A percentile compares a stretch with the other conserved stretches of the same genome.
Evolutionary conservation across 2,113 vertebrate genomes (phyloP).

Genomic region (Gracilinanus agilis): DNA sequence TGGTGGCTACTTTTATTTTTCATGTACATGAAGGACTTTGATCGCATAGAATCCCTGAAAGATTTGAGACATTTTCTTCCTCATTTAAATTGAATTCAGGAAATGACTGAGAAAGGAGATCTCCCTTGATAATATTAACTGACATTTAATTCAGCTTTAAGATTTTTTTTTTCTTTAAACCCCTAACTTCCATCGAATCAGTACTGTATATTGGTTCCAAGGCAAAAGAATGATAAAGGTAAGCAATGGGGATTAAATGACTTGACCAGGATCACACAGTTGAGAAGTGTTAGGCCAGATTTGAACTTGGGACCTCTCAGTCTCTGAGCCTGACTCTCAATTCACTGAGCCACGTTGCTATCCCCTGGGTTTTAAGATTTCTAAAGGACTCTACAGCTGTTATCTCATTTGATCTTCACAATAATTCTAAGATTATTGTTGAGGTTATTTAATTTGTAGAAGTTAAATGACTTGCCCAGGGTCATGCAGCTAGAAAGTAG

Average conservation of each 20-base stretch:
- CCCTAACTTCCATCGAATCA: too few species aligned
- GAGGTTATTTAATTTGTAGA: not conserved
- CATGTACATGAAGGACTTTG: not conserved
- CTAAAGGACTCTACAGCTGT: not conserved
- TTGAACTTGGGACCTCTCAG: too few species aligned
- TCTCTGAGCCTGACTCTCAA: too few species aligned
- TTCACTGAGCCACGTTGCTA: too few species aligned
- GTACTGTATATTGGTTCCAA: too few species aligned
- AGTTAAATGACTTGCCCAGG: not conserved
- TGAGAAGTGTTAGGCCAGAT: too few species aligned
- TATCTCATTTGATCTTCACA: not conserved
- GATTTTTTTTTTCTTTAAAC: not conserved
- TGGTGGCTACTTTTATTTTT: not conserved
- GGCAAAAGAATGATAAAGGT: too few species aligned
- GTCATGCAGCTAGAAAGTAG: not conserved
- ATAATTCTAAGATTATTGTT: not conserved
- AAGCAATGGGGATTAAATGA: too few species aligned
- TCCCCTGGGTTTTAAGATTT: not conserved
- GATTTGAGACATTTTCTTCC: not conserved
- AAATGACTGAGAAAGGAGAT: not conserved
- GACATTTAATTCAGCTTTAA: not conserved
- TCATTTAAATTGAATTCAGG: slow-evolving; percentile 8
- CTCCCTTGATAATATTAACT: not conserved
- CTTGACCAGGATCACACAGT: too few species aligned
- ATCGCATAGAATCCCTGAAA: not conserved